phyloP scores from a whole-genome alignment of 1,140 invertebrate genomes.

The Aphis craccivora region DNA sequence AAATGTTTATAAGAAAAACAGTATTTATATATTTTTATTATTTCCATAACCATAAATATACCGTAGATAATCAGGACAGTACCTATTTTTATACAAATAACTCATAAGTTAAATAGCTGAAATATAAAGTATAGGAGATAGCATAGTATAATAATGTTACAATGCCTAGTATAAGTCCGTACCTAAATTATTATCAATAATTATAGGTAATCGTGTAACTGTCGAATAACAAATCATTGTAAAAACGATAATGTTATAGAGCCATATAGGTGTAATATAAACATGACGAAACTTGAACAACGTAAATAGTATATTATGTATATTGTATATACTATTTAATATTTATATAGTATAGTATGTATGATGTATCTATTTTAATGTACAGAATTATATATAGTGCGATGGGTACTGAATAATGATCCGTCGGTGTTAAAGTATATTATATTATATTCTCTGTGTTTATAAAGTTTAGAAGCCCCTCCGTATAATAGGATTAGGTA shows the following conservation, averaged over 20 bases:
- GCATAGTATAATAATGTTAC: background rate
- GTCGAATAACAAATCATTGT: background rate
- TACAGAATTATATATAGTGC: background rate
- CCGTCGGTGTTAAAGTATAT: background rate
- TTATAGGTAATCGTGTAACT: background rate
- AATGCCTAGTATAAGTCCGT: background rate
- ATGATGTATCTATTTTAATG: background rate
- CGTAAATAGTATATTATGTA: background rate
- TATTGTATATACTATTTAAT: too few species aligned
- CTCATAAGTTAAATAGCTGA: background rate
- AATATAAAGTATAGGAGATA: background rate
- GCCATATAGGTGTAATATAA: background rate
- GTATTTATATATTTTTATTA: too few species aligned
- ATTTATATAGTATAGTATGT: too few species aligned
- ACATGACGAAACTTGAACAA: background rate
- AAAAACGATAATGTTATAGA: background rate
- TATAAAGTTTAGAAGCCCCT: background rate
- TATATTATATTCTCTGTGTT: background rate
- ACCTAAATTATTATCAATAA: background rate
- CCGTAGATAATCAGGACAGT: background rate
- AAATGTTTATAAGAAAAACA: too few species aligned
- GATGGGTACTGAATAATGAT: background rate
- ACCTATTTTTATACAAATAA: background rate
- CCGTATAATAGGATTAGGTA: background rate
- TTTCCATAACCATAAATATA: background rate